Base-by-base conservation (phyloP, 2,888 invertebrate genomes). In the Lycocerus yunnanus region DNA sequence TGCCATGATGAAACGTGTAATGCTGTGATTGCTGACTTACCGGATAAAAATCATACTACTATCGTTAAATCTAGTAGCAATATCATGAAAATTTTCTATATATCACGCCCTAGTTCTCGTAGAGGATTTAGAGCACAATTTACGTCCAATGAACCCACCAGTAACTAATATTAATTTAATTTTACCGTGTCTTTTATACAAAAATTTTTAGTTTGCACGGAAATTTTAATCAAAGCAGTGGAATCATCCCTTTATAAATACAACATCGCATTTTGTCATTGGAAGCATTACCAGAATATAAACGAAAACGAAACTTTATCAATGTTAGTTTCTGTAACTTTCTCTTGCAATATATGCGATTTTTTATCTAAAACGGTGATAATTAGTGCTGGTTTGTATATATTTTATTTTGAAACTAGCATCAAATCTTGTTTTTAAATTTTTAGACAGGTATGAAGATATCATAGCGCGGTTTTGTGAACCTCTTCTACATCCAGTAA, bases 71-170 rank as follows among this genome's bases (percentile, higher is more conserved):
- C 95, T 13, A 90, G 91, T 0, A 89, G 91, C 58, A 93, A 93
- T 82, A 87, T 85, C 24, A 89, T 95, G 89, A 84, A 88, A 11
- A 83, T 97, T 11, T 91, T 92, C 80, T 90, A 90, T 91, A n/a
- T 83, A 13, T 83, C 87, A 3, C 81, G 84, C n/a, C n/a, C n/a
- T 1, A 83, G 84, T 14, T 86, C 86, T 13, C 90, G 90, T 75
- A 90, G 92, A 73, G 94, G 95, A 14, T 94, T 96, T 83, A 92
- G 91, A 86, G 90, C 93, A 0, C 90, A 87, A 67, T 97, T 92
- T 84, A 88, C 88, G n/a, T 92, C 94, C 0, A 86, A 90, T 69
- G 90, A 92, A 80, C 88, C 89, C 18, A 88, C 91, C 68, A 88
- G 94, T 91, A 88, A 88, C 79, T 15, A 43, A n/a, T 1, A 15